These are phyloP conservation scores for Martes martes DNA, from an alignment of 2,113 vertebrate species.

Conservation along the genomic window DNA sequence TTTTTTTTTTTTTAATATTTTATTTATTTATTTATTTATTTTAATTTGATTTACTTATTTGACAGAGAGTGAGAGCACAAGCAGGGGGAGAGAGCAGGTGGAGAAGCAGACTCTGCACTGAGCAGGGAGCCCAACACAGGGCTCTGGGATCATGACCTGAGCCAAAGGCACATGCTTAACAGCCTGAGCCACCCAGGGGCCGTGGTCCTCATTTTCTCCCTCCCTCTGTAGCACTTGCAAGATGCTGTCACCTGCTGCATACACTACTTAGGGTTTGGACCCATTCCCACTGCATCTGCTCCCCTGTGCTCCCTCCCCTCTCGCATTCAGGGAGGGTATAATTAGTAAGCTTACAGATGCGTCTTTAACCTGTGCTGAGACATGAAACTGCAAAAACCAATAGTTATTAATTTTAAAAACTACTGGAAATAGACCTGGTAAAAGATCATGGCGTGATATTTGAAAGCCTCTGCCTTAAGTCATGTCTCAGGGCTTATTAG, in stretches of 20 bases:
- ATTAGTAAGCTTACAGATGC: neutral
- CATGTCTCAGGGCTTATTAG: neutral
- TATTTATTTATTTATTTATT: neutral
- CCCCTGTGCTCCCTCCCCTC: rapidly evolving
- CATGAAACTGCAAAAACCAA: neutral
- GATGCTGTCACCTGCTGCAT: rapidly evolving
- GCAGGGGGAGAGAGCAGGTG: neutral
- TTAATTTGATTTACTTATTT: neutral
- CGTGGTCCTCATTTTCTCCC: neutral
- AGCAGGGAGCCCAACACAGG: neutral
- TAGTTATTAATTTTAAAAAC: neutral
- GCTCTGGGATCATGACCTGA: neutral
- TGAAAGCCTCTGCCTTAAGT: neutral
- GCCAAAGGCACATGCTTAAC: no score
- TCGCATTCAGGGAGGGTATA: neutral
- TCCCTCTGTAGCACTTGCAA: rapidly evolving
- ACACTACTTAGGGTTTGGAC: rapidly evolving
- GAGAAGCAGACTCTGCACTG: neutral
- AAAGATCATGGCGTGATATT: neutral
- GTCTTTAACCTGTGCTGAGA: neutral
- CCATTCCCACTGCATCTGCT: neutral
- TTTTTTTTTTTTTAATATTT: neutral
- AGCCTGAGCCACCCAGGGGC: neutral
- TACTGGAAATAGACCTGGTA: neutral
- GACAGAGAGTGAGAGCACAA: neutral